phyloP scores from a whole-genome alignment of 1,140 invertebrate species.

The Bicyclus anynana region DNA sequence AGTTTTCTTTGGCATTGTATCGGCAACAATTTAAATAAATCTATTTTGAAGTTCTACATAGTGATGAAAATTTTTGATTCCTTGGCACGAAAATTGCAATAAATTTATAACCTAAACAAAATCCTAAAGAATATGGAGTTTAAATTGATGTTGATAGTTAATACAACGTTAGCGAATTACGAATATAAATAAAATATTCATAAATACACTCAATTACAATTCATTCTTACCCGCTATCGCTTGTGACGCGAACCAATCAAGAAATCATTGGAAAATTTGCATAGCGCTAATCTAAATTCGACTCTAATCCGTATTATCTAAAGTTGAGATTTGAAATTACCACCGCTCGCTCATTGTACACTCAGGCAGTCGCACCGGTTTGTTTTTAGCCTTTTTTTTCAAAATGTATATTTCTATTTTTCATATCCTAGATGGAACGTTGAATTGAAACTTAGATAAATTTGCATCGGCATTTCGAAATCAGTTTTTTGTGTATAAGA shows the following conservation, averaged over 20 bases:
- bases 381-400: constrained; percentile 32
- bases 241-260: constrained; percentile 28
- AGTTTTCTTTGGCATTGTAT: no score
- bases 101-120: no score
- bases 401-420: constrained; percentile 34
- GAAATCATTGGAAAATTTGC: constrained; percentile 39
- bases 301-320: constrained; percentile 34
- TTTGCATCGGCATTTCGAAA: no score
- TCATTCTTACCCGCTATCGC: constrained; percentile 6
- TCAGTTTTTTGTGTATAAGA: no score
- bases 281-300: constrained; percentile 36
- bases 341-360: constrained; percentile 21
- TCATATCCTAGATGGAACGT: constrained; percentile 34
- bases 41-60: no score
- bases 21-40: no score
- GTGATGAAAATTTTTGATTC: no score
- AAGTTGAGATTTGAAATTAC: constrained; percentile 32
- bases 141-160: no score
- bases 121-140: no score
- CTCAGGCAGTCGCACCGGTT: constrained; percentile 17
- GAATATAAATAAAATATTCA: not conserved
- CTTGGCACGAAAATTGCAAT: no score
- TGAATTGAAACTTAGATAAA: constrained; percentile 10
- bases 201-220: not conserved
- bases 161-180: no score